A percentile compares a stretch with the other conserved stretches of the same genome.
Conservation (phyloP, 2,113 vertebrate genomes). For the Tenrec ecaudatus region DNA sequence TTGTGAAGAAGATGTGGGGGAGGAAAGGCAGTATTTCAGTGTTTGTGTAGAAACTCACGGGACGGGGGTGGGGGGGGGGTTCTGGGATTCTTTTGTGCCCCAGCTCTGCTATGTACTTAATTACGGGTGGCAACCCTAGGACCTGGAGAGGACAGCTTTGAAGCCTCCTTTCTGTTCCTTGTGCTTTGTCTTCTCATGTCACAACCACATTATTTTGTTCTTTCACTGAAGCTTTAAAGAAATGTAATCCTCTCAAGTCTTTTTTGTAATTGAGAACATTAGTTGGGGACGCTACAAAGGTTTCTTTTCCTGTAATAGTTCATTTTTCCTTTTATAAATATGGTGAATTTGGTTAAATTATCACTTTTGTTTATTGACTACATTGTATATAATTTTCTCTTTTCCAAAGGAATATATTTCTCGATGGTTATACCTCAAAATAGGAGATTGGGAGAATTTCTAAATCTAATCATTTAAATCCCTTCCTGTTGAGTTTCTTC, state of each 20-base stretch:
- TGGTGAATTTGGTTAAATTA: slow-evolving; percentile 52
- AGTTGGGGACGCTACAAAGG: slow-evolving; percentile 6
- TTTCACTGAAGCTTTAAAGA: slow-evolving; percentile 72
- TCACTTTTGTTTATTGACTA: slow-evolving; percentile 35
- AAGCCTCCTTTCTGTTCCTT: neutral
- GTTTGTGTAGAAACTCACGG: slow-evolving; percentile 76
- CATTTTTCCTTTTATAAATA: slow-evolving; percentile 52
- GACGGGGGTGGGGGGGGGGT: slow-evolving; percentile 7
- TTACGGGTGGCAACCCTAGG: neutral
- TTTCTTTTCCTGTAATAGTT: slow-evolving; percentile 12
- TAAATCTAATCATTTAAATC: slow-evolving; percentile 29
- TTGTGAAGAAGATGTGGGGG: slow-evolving; percentile 53
- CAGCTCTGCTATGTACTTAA: slow-evolving; percentile 67
- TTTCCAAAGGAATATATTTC: slow-evolving; percentile 52
- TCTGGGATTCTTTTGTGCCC: slow-evolving; percentile 41
- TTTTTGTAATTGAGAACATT: slow-evolving; percentile 44
- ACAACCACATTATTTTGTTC: slow-evolving; percentile 20
- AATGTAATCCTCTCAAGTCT: neutral
- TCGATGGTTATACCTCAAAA: slow-evolving; percentile 64
- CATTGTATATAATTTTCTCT: slow-evolving; percentile 38
- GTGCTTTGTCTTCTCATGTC: neutral
- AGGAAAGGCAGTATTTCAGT: slow-evolving; percentile 72
- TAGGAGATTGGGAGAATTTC: slow-evolving; percentile 43
- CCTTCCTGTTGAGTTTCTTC: neutral
- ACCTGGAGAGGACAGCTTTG: slow-evolving; percentile 55